Conservation (phyloP, 2,888 invertebrate genomes). For the Cephus sareptanus region DNA sequence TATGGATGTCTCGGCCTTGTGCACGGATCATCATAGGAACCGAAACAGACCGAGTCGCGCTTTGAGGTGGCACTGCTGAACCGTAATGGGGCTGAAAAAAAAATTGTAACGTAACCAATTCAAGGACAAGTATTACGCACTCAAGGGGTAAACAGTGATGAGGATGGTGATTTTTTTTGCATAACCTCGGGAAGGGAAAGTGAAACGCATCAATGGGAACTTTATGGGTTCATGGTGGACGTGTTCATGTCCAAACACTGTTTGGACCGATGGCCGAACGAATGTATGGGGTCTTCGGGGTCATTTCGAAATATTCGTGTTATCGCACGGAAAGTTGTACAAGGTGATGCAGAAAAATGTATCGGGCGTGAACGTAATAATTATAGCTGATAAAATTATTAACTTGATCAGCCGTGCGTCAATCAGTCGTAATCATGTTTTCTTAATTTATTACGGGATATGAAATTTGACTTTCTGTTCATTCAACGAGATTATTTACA, state of each 20-base stretch:
- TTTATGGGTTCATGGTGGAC: constrained; percentile 37
- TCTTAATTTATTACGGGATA: background rate
- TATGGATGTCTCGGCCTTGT: constrained; percentile 31
- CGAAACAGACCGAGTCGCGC: constrained; percentile 6
- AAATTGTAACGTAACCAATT: constrained; percentile 44
- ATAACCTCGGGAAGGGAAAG: constrained; percentile 47
- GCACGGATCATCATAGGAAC: background rate
- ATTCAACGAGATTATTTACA: background rate
- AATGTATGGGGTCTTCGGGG: background rate
- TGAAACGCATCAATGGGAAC: constrained; percentile 37
- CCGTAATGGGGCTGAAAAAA: constrained; percentile 18
- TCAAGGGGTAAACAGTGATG: constrained; percentile 38
- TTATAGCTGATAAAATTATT: background rate
- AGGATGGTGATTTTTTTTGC: constrained; percentile 42
- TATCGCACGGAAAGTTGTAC: background rate
- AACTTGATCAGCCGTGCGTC: background rate
- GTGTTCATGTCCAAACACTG: constrained; percentile 9
- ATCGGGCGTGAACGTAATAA: background rate
- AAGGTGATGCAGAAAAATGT: background rate
- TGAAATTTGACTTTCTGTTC: background rate
- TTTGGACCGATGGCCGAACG: background rate
- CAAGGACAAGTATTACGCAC: constrained; percentile 47
- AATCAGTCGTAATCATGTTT: background rate
- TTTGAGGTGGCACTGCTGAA: background rate
- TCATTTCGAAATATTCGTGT: too few relatives aligned